Conservation (phyloP, 2,888 invertebrate genomes). For the Iphiclides podalirius region DNA sequence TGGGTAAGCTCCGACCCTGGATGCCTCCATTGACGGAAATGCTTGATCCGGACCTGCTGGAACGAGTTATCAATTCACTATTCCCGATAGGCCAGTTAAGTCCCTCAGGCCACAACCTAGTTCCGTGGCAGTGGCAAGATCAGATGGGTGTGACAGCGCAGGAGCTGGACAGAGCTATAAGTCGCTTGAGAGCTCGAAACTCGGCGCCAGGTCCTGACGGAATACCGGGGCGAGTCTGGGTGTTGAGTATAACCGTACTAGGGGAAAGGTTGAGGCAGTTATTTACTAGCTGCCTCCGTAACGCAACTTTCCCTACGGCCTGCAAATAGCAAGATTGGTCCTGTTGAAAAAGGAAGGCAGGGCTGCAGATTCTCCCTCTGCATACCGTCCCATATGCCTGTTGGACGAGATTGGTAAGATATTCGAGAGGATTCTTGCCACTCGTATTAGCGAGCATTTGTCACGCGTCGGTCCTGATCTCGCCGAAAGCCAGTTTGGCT, state of each 20-base stretch:
- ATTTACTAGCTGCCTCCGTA: constrained; percentile 14
- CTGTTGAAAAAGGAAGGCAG: constrained; percentile 24
- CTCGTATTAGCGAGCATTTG: constrained; percentile 19
- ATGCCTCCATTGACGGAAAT: constrained; percentile 26
- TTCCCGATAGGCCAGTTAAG: background rate
- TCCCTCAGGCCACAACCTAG: background rate
- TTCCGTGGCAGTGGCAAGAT: background rate
- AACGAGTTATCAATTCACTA: background rate
- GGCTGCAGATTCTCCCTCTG: constrained; percentile 18
- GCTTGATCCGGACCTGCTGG: background rate
- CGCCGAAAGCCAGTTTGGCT: constrained; percentile 20
- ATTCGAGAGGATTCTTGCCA: constrained; percentile 26
- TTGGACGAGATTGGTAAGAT: constrained; percentile 29
- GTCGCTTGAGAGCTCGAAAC: background rate
- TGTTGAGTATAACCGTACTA: background rate
- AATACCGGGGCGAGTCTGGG: background rate
- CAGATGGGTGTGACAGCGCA: background rate
- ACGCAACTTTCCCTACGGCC: background rate
- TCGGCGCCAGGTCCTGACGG: constrained; percentile 1
- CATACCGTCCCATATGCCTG: constrained; percentile 26
- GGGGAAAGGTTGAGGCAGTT: constrained; percentile 10
- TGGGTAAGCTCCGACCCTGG: constrained; percentile 26
- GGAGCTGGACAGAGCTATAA: background rate
- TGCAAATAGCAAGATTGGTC: constrained; percentile 24
- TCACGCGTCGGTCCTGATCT: constrained; percentile 21